Evolutionary conservation across 1,140 invertebrate species (phyloP).

Genomic region (Drosophila triauraria): DNA sequence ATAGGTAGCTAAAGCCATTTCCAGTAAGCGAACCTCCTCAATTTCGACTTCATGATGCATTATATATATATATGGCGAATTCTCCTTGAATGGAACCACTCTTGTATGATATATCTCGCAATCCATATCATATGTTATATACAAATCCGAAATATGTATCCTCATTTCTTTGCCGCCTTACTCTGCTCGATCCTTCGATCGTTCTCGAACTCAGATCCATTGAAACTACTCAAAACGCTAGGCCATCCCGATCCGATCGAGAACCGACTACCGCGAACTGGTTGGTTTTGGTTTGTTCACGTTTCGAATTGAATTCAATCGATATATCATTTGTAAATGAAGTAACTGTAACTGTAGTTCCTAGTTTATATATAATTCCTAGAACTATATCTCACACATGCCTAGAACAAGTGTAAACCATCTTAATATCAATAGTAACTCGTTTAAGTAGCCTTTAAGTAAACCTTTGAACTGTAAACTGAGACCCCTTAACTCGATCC

Average conservation of each 20-base stretch:
- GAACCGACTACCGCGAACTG: slow-evolving; percentile 20
- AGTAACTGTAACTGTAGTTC: slow-evolving; percentile 34
- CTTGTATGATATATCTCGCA: slow-evolving; percentile 40
- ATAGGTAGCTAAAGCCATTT: slow-evolving; percentile 34
- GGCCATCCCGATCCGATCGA: slow-evolving; percentile 7
- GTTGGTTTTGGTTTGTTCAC: slow-evolving; percentile 79
- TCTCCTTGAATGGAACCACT: slow-evolving; percentile 1
- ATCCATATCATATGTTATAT: slow-evolving; percentile 14
- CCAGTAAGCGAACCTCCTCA: slow-evolving; percentile 30
- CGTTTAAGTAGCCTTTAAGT: slow-evolving; percentile 35
- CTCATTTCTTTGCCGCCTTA: slow-evolving; percentile 37
- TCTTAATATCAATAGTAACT: slow-evolving; percentile 24
- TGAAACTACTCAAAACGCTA: no score
- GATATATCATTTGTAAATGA: slow-evolving; percentile 42
- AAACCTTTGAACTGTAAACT: slow-evolving; percentile 27
- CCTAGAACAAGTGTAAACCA: not conserved
- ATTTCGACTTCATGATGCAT: slow-evolving; percentile 30
- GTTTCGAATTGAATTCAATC: slow-evolving; percentile 61
- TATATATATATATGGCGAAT: not conserved
- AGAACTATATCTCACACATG: slow-evolving; percentile 10
- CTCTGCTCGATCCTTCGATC: slow-evolving; percentile 24
- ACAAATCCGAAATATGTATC: not conserved
- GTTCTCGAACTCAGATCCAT: not conserved
- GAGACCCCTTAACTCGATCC: not conserved
- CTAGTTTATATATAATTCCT: slow-evolving; percentile 2